Base-by-base conservation (phyloP, 1,140 invertebrate genomes). In the Neoseiulus cucumeris region DNA sequence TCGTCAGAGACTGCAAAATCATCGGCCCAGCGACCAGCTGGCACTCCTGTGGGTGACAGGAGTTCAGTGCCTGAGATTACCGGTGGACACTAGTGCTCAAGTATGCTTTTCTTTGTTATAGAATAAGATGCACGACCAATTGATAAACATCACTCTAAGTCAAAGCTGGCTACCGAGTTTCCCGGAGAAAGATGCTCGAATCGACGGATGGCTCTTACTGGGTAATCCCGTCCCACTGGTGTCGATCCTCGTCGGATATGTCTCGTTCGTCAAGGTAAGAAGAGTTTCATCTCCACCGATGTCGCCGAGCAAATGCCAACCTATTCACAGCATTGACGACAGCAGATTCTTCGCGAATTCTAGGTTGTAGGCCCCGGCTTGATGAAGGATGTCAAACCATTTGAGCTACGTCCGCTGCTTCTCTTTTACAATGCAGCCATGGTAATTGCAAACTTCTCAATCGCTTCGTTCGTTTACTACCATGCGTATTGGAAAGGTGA, bases 341-440 rank as follows among this genome's bases (percentile, higher is more conserved):
- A n/a, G 45, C 14, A n/a, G 12, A 12, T 65, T 14, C 69, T 71
- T 44, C 65, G n/a, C n/a, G n/a, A n/a, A n/a, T n/a, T 71, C 7
- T 68, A 70, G 55, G 42, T 66, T 29, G 42, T 90, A 64, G 88
- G 89, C 9, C 87, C 87, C 47, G 82, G 82, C 71, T 75, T 85
- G 65, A 93, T 93, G 89, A 83, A 86, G 74, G 83, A 89, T 73
- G 80, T 87, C 69, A 84, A 87, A 76, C 84, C 89, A 2, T 85
- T 86, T 73, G 81, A 88, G 68, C 77, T 91, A 28, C 82, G 86
- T 70, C 81, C 82, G 67, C 77, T 84, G 33, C 78, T 91, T 67
- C 82, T 91, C 72, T 75, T 81, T 64, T 93, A 91, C 76, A 92
- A 93, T 78, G 30, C 20, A 7, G 20, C 64, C 17, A 68, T 68